Evolutionary conservation across 1,140 invertebrate genomes (phyloP).

Genomic region (Magallana angulata): DNA sequence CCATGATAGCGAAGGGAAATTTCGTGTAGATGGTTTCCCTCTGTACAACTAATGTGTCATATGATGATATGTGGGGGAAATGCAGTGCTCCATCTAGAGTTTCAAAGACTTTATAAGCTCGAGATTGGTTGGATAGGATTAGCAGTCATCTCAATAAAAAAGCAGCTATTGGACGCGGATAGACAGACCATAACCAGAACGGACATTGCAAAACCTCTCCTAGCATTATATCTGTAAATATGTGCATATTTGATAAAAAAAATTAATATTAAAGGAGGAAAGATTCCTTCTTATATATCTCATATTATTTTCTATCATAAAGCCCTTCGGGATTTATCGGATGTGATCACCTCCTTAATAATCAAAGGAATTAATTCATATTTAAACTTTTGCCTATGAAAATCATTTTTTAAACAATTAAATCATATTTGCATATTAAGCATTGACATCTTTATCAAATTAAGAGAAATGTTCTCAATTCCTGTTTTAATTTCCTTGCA

Average conservation of each 20-base stretch:
- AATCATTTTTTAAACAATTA: no score
- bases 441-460: no score
- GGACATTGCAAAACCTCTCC: neutral
- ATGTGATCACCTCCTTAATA: no score
- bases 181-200: neutral
- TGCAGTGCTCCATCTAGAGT: constrained; percentile 22
- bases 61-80: neutral
- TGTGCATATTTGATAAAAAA: neutral
- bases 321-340: no score
- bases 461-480: no score
- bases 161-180: constrained; percentile 25
- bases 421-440: no score
- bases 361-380: no score
- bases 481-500: no score
- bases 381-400: no score
- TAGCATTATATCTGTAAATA: neutral
- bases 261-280: no score
- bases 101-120: constrained; percentile 16
- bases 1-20: constrained; percentile 38
- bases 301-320: no score
- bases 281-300: no score
- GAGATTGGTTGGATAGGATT: constrained; percentile 24
- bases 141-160: constrained; percentile 43
- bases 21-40: constrained; percentile 8
- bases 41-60: neutral